Evolutionary conservation across 2,113 vertebrate genomes (phyloP), one percentile per base, ranked within the genome.

Genomic region (Rafetus swinhoei): DNA sequence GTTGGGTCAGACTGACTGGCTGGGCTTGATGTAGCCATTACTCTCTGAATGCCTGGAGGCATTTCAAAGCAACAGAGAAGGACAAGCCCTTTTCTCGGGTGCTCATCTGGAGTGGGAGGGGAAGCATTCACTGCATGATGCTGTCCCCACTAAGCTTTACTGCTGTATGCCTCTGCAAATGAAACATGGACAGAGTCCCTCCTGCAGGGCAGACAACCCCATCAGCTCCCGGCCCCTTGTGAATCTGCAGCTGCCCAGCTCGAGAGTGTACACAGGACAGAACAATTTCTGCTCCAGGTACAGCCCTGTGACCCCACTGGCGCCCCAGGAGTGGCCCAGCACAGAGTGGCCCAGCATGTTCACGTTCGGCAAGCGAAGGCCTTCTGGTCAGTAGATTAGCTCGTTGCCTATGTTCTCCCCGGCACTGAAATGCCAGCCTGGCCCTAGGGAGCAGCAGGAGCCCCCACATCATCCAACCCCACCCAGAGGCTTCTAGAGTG

Each of bases 371-470:
- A 56, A 94, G 96, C 94, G 94, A 97, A 97, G 92, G 89, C 94
- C 95, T 97, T 96, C 96, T 96, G 95, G 94, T 97, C 86, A 11
- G 3, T 2, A 95, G 97, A 97, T 97, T 97, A 97, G 96, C 95
- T 90, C 77, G 54, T 84, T 0, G 55, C 76, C 85, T 88, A 89
- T 91, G 7, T 84, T 81, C 92, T 93, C 90, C 92, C 91, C 53
- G 52, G 88, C 92, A 45, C 87, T 21, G 89, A 1, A 90, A 56
- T 72, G 79, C 93, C 85, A 89, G 83, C 81, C 92, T 27, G 57
- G 89, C 54, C 65, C 62, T 92, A 79, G 45, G 0, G 0, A 88
- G 5, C 92, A 80, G 89, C 94, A 0, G 96, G 93, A 90, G 91
- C 81, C 84, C 69, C 22, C 0, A 13, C 79, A 92, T 55, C 96